Evolutionary conservation across 2,888 invertebrate genomes (phyloP).

Genomic region (Drosophila borborema): DNA sequence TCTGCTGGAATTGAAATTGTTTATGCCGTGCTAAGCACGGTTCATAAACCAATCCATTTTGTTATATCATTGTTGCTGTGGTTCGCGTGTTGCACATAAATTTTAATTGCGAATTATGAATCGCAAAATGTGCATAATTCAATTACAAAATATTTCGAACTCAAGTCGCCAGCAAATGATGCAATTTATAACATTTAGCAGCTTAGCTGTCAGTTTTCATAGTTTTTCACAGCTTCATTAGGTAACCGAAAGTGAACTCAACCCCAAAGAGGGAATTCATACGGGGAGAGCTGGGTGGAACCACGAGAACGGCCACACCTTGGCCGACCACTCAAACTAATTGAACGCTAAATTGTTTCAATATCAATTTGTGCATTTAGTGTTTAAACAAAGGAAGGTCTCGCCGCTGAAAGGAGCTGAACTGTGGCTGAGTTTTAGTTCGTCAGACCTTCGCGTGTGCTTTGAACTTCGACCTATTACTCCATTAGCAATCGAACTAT

Average conservation of each 20-base stretch:
- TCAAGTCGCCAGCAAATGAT: constrained; percentile 30
- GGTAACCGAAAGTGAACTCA: background rate
- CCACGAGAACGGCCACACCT: constrained; percentile 49
- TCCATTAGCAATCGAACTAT: constrained; percentile 5
- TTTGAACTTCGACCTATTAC: constrained; percentile 64
- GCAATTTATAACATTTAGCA: constrained; percentile 47
- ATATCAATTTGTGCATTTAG: constrained; percentile 69
- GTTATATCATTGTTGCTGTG: constrained; percentile 65
- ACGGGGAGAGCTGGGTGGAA: constrained; percentile 4
- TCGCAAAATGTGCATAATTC: constrained; percentile 54
- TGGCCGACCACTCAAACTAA: constrained; percentile 68
- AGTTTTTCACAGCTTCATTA: constrained; percentile 28
- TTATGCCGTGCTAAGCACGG: constrained; percentile 70
- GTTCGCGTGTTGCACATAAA: constrained; percentile 61
- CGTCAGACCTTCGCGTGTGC: constrained; percentile 36
- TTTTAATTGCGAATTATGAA: constrained; percentile 52
- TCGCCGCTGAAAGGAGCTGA: background rate
- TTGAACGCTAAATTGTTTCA: constrained; percentile 71
- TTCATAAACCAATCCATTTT: constrained; percentile 70
- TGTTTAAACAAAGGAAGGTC: constrained; percentile 56
- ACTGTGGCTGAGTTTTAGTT: background rate
- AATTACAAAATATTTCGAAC: constrained; percentile 70
- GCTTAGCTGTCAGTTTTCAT: constrained; percentile 28
- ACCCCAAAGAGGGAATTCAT: constrained; percentile 25
- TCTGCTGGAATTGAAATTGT: constrained; percentile 42